Conservation (phyloP, 2,888 invertebrate species). For the Dryobotodes eremita region DNA sequence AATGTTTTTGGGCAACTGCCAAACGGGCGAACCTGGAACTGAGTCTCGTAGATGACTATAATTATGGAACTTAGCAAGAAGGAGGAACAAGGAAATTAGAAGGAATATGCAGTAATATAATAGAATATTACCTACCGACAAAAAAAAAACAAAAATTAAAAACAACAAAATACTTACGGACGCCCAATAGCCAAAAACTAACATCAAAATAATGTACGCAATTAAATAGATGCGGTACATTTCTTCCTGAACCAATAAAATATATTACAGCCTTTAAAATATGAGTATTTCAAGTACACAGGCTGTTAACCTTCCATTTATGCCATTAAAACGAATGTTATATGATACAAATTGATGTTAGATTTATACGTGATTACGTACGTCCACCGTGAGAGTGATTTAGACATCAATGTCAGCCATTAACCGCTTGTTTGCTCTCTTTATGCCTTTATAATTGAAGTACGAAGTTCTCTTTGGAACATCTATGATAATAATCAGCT, state of each 20-base stretch:
- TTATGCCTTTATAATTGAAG: conserved; percentile 62
- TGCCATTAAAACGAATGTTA: conserved; percentile 37
- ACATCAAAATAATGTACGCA: conserved; percentile 47
- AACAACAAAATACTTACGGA: conserved; percentile 54
- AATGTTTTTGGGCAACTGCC: neutral
- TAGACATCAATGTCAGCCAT: conserved; percentile 29
- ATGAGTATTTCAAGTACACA: neutral
- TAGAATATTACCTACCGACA: too few relatives aligned
- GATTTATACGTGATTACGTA: neutral
- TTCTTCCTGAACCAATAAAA: conserved; percentile 23
- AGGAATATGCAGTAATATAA: neutral
- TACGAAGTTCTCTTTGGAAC: conserved; percentile 1
- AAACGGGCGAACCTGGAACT: neutral
- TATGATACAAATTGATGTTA: neutral
- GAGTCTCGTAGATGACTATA: neutral
- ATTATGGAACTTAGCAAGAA: too few relatives aligned
- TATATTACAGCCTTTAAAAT: conserved; percentile 2
- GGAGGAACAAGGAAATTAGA: neutral
- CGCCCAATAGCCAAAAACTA: conserved; percentile 58
- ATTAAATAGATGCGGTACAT: conserved; percentile 56
- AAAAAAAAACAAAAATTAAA: neutral
- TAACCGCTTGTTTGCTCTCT: conserved; percentile 42
- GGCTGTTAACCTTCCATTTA: conserved; percentile 16
- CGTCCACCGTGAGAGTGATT: conserved; percentile 12
- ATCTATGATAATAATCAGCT: conserved; percentile 25